These are phyloP conservation scores for Junco hyemalis DNA, from an alignment of 2,113 vertebrate genomes.

Conservation along the genomic window DNA sequence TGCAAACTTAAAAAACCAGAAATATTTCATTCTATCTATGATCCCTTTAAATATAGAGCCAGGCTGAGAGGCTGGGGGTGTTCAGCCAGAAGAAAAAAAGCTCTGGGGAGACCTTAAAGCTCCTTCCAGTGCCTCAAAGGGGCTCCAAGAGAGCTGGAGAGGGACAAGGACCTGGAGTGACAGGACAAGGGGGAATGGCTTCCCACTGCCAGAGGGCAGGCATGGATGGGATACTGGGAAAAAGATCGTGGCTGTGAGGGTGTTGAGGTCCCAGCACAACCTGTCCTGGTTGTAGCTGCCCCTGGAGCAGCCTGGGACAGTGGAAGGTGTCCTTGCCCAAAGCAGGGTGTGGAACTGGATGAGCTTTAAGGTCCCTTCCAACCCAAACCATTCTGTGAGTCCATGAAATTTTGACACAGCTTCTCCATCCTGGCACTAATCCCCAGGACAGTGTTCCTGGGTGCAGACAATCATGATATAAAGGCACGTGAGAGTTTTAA, in stretches of 20 bases:
- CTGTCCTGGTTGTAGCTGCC: background rate
- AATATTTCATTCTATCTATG: background rate
- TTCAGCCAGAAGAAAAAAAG: background rate
- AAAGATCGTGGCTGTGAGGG: background rate
- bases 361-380: background rate
- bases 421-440: background rate
- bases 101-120: background rate
- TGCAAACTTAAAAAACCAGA: background rate
- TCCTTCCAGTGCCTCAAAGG: background rate
- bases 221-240: background rate
- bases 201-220: background rate
- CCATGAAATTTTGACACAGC: accelerated
- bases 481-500: background rate
- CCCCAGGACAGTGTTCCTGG: background rate
- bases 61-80: background rate
- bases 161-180: background rate
- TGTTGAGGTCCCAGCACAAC: background rate
- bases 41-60: background rate
- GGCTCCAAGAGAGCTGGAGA: background rate
- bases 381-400: background rate
- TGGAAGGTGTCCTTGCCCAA: background rate
- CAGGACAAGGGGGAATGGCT: background rate
- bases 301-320: accelerated
- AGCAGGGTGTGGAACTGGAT: background rate
- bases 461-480: background rate